Percentiles rank a stretch among this genome's conserved stretches.
phyloP scores from a whole-genome alignment of 2,113 vertebrate species.

The Desmodus rotundus region DNA sequence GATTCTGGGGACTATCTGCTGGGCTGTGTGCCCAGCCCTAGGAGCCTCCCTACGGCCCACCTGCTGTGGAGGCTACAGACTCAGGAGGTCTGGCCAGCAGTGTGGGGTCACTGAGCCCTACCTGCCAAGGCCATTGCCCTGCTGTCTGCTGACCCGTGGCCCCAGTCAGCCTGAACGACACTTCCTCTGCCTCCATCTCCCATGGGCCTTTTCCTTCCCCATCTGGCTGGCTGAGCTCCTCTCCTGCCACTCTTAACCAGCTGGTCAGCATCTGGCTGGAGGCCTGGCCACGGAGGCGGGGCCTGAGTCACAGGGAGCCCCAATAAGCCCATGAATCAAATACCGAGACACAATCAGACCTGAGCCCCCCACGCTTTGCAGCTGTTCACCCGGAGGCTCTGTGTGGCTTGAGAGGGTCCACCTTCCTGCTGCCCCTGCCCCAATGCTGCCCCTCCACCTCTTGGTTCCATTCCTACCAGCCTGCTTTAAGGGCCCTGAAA shows the following conservation, averaged over 20 bases:
- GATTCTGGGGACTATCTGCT: background rate
- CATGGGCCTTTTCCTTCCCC: background rate
- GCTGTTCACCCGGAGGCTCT: background rate
- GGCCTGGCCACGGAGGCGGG: background rate
- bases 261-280: fast-evolving
- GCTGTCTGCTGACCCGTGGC: background rate
- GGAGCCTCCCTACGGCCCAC: background rate
- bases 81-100: background rate
- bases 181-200: background rate
- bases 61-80: background rate
- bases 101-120: background rate
- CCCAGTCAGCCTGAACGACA: background rate
- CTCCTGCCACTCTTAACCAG: background rate
- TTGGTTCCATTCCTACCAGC: background rate
- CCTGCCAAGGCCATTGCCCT: background rate
- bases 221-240: background rate
- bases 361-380: background rate
- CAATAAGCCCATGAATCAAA: background rate
- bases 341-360: background rate
- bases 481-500: background rate
- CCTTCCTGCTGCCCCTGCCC: background rate
- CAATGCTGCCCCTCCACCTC: too few species aligned
- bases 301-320: background rate
- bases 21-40: background rate
- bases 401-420: fast-evolving